Evolutionary conservation across 2,888 invertebrate genomes (phyloP), one percentile per base, ranked within the genome.

Genomic region (Trichopria drosophilae): DNA sequence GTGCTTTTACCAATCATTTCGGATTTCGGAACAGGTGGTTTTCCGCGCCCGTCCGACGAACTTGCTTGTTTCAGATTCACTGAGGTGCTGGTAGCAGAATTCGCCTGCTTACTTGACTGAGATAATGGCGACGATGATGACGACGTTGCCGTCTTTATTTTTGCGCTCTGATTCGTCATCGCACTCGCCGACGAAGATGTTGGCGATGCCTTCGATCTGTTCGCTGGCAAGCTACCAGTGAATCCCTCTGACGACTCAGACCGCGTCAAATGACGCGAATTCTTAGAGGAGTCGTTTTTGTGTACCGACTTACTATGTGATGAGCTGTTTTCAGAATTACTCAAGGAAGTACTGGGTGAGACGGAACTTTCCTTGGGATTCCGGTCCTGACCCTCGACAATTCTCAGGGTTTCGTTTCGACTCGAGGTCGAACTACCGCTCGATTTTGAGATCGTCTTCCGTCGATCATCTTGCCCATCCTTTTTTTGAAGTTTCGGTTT

Each of bases 11-110:
- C 65, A 56, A 68, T 71, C 43, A 57, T 59, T 50, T 77, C 78
- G 36, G 71, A 73, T 51, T 78, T 79, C 13, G 80, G 79, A 45
- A 78, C 78, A 63, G 78, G 78, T 53, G 80, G 78, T 63, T 74
- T 75, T 4, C 69, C 67, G 7, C 66, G 61, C 18, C 5, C 53
- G 53, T 73, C 72, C 51, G 64, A 53, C 47, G 66, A 61, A 54
- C 60, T 64, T 54, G 63, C 60, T 42, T 64, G 66, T 48, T 65
- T 62, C 58, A 64, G 58, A 58, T 64, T 67, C 53, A 65, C 63
- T 66, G 66, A 65, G 35, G 66, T n/a, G n/a, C n/a, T n/a, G n/a
- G 15, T 53, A 18, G 24, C 34, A 19, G 35, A 22, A 6, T 24
- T 3, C 4, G n/a, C 42, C 31, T 40, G 36, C 44, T 50, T 47